Evolutionary conservation across 2,797 vertebrate genomes (phyloP).

Genomic region (Dryobates pubescens): DNA sequence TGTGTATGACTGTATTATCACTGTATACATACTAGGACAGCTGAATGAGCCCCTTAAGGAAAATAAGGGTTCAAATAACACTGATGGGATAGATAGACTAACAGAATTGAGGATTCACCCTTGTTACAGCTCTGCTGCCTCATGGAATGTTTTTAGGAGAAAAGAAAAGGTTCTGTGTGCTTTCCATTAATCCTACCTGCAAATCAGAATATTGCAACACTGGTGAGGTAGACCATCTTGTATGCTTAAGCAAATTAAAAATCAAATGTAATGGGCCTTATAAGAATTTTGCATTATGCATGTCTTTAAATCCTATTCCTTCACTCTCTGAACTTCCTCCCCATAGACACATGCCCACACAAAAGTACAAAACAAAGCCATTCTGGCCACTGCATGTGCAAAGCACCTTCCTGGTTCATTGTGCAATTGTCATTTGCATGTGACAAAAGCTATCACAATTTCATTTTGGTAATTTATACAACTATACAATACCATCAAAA

Average conservation of each 20-base stretch:
- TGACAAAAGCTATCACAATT: conserved; percentile 35
- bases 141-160: conserved; percentile 50
- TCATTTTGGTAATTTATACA: conserved; percentile 53
- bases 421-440: conserved; percentile 36
- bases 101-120: conserved; percentile 71
- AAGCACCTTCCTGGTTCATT: neutral
- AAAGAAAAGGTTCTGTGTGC: conserved; percentile 36
- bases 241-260: conserved; percentile 74
- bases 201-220: conserved; percentile 62
- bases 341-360: neutral
- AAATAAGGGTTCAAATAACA: conserved; percentile 76
- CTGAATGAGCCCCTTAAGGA: conserved; percentile 77
- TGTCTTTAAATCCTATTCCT: neutral
- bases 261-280: conserved; percentile 44
- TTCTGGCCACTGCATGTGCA: neutral
- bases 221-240: conserved; percentile 69
- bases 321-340: neutral
- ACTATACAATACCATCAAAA: conserved; percentile 40
- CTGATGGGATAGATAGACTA: conserved; percentile 61
- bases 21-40: conserved; percentile 76
- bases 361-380: neutral
- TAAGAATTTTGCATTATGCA: conserved; percentile 41
- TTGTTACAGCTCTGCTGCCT: conserved; percentile 68
- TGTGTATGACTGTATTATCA: conserved; percentile 73
- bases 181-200: conserved; percentile 60